These are phyloP conservation scores for Triops longicaudatus DNA, from an alignment of 1,140 invertebrate species.

Conservation along the genomic window DNA sequence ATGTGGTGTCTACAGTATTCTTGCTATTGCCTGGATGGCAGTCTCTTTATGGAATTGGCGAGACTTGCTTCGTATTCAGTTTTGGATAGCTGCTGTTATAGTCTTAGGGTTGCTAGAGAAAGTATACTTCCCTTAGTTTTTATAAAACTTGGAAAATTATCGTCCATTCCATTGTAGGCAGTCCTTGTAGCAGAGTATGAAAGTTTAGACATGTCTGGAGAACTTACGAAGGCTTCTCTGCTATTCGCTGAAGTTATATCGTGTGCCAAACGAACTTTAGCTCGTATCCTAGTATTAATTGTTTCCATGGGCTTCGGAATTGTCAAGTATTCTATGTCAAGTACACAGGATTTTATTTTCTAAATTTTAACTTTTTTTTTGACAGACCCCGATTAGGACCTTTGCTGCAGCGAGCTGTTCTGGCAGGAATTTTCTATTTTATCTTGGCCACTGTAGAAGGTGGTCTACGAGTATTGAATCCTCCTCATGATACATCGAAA, in stretches of 20 bases:
- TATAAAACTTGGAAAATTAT: conserved; percentile 31
- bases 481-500: conserved; percentile 54
- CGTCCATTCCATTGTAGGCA: conserved; percentile 45
- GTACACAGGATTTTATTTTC: conserved; percentile 24
- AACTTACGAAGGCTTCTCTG: conserved; percentile 56
- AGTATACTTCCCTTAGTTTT: conserved; percentile 28
- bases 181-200: conserved; percentile 85
- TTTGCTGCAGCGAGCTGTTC: conserved; percentile 74
- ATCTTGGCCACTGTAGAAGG: conserved; percentile 70
- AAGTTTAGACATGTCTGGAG: conserved; percentile 63
- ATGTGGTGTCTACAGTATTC: conserved; percentile 75
- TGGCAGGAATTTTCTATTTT: conserved; percentile 71
- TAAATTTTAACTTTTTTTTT: conserved; percentile 33
- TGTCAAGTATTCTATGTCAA: conserved; percentile 59
- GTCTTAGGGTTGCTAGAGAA: conserved; percentile 74
- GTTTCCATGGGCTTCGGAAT: conserved; percentile 91
- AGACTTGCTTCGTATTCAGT: conserved; percentile 85
- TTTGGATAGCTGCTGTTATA: conserved; percentile 88
- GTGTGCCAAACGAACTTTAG: conserved; percentile 76
- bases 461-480: conserved; percentile 62
- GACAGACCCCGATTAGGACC: conserved; percentile 71
- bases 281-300: conserved; percentile 86
- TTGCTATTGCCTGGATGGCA: conserved; percentile 72
- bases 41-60: conserved; percentile 79
- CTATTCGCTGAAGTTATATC: conserved; percentile 80